These are phyloP conservation scores for Turritopsis dohrnii DNA, from an alignment of 30 jellyfish, hydroid and myxozoan species.

Conservation along the genomic window DNA sequence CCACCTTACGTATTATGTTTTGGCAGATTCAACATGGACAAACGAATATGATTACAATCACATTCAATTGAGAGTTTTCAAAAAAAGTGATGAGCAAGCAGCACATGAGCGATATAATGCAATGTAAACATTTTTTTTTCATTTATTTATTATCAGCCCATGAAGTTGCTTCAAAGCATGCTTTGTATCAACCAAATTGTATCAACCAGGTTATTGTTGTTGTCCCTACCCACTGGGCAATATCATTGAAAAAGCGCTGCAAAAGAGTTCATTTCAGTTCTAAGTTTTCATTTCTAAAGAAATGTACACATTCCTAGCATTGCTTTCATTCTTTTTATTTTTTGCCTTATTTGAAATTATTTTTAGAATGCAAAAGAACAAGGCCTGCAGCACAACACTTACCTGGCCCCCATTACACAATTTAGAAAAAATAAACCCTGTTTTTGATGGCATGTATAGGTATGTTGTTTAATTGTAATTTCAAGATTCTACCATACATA, in stretches of 20 bases:
- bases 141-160: neutral
- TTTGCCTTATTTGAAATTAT: neutral
- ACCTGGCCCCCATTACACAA: slow-evolving; percentile 64
- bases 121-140: slow-evolving; percentile 24
- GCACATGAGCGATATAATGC: slow-evolving; percentile 53
- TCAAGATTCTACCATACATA: neutral
- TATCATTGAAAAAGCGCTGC: too few relatives aligned
- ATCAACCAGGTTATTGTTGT: too few relatives aligned
- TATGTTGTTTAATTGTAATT: neutral
- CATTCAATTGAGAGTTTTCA: slow-evolving; percentile 38
- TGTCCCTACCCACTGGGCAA: too few relatives aligned
- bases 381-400: slow-evolving; percentile 30
- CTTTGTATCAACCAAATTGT: too few relatives aligned
- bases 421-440: slow-evolving; percentile 40
- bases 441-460: neutral
- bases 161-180: too few relatives aligned
- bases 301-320: too few relatives aligned
- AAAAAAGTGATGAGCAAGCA: slow-evolving; percentile 43
- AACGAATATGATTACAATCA: slow-evolving; percentile 47
- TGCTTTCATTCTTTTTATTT: neutral
- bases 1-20: neutral
- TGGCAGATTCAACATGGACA: slow-evolving; percentile 52
- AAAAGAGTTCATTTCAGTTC: too few relatives aligned
- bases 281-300: too few relatives aligned
- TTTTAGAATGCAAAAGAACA: slow-evolving; percentile 15